phyloP scores from a whole-genome alignment of 2,113 vertebrate genomes.

The Motacilla tschutschensis region DNA sequence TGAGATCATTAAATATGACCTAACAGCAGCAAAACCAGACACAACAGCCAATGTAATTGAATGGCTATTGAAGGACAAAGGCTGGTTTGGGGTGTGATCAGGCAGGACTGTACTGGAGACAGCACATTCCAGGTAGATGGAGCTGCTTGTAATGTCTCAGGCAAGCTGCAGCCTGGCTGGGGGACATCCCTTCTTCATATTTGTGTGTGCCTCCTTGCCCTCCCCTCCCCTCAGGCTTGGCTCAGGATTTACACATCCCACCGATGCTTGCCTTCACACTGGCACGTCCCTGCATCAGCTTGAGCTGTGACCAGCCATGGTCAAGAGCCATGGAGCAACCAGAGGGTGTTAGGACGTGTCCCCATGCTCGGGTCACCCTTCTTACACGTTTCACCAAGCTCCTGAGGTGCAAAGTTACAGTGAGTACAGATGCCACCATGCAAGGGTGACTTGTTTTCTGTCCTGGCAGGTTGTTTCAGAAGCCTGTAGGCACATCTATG shows the following conservation, averaged over 20 bases:
- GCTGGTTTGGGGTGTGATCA: neutral
- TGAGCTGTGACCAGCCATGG: rapidly evolving
- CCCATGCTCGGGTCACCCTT: neutral
- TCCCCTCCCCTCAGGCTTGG: neutral
- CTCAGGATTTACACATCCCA: neutral
- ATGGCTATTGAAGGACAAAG: neutral
- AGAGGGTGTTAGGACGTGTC: rapidly evolving
- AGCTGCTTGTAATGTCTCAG: rapidly evolving
- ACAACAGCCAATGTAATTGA: rapidly evolving
- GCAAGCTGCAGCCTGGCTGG: neutral
- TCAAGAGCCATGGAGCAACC: neutral
- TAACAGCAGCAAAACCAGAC: neutral
- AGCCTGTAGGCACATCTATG: neutral
- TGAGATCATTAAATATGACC: neutral
- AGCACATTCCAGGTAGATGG: neutral
- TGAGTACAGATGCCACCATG: neutral
- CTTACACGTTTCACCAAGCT: neutral
- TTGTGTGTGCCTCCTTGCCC: neutral
- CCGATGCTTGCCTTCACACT: rapidly evolving
- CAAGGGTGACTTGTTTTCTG: neutral
- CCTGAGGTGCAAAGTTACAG: neutral
- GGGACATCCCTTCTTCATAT: neutral
- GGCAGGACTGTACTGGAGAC: neutral
- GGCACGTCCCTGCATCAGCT: neutral
- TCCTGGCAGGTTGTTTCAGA: neutral